Evolutionary conservation across 2,888 invertebrate genomes (phyloP), one percentile per base, ranked within the genome.

Genomic region (Theristus sp.): DNA sequence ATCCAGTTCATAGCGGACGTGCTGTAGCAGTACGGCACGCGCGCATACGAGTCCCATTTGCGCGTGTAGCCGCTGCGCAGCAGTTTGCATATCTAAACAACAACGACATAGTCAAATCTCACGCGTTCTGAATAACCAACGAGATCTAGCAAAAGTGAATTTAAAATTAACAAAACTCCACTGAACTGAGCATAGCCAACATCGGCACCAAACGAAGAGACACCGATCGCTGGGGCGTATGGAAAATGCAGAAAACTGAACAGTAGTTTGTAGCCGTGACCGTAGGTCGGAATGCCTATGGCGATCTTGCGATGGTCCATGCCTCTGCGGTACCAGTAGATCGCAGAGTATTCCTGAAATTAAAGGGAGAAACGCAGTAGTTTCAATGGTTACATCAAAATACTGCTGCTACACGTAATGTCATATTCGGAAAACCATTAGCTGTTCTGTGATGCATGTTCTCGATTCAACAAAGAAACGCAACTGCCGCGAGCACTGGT

Each of bases 201-300:
- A 17, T 53, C 26, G 25, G 1, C 27, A 25, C 53, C 57, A 46
- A 46, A 57, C 6, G 30, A 27, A n/a, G 55, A 17, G 57, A 46
- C 38, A n/a, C 60, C 58, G 26, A 47, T 17, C 6, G 67, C 66
- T 1, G 64, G 65, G 1, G 66, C 62, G 52, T 65, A 67, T 1
- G 64, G 64, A 55, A 58, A 61, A 26, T 65, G 61, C 1, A 65
- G 46, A 53, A 61, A 64, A 17, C 53, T 53, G 22, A 61, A 86
- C 0, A 83, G 78, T 56, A 89, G 76, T 52, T 78, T 81, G 69
- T 82, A 88, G 2, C 84, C 82, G 71, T 88, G 87, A 0, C 87
- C 89, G 72, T 88, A 91, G 0, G 87, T 86, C 3, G 91, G 89
- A 68, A 90, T 79, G 0, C 90, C 90, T 1, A 90, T 79, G 17